phyloP scores from a whole-genome alignment of 2,113 vertebrate genomes.

The Crotalus horridus region DNA sequence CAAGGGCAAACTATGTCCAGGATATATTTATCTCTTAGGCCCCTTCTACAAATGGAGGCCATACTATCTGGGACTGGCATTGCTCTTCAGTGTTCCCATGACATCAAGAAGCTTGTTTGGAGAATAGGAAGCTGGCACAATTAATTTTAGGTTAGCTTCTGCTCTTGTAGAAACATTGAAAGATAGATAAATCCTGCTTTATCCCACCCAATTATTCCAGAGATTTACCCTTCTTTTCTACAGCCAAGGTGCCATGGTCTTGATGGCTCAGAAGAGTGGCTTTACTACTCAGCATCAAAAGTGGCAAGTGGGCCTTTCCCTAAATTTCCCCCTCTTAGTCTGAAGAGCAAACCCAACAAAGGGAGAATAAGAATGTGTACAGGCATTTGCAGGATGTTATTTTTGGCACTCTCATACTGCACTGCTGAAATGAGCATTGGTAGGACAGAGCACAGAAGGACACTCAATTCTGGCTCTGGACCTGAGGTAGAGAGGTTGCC shows the following conservation, averaged over 20 bases:
- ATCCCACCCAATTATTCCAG: not conserved
- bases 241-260: not conserved
- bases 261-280: not conserved
- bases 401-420: not conserved
- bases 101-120: not conserved
- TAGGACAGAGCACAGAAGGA: not conserved
- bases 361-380: not conserved
- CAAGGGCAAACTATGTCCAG: not conserved
- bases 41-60: not conserved
- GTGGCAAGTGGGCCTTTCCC: not conserved
- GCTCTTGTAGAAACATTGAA: not conserved
- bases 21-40: not conserved
- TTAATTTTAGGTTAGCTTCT: not conserved
- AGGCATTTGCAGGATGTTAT: not conserved
- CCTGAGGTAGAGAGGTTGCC: not conserved
- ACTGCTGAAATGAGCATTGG: not conserved
- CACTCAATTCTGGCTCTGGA: not conserved
- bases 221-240: not conserved
- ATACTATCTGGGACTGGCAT: not conserved
- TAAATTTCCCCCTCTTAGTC: not conserved
- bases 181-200: not conserved
- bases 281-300: not conserved
- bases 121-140: not conserved
- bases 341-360: not conserved
- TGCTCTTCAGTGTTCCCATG: not conserved